These are phyloP conservation scores for Aythya fuligula DNA, from an alignment of 2,797 vertebrate genomes.

Conservation along the genomic window DNA sequence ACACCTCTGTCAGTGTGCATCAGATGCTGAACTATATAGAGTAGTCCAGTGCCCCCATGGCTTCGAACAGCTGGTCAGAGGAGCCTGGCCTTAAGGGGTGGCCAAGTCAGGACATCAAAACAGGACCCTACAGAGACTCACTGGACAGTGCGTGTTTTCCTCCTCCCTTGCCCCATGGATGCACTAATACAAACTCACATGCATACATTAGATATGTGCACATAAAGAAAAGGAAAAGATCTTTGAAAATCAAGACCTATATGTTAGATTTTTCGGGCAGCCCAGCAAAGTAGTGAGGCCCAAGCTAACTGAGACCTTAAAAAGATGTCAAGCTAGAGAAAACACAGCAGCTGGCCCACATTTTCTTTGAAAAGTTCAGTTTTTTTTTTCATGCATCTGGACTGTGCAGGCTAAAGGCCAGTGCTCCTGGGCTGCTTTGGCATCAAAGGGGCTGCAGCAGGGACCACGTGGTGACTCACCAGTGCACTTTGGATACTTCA, in stretches of 20 bases:
- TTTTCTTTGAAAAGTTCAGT: background rate
- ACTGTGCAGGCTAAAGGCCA: background rate
- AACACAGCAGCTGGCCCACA: background rate
- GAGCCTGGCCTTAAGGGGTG: background rate
- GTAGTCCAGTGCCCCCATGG: background rate
- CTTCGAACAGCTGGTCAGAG: background rate
- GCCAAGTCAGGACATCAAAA: background rate
- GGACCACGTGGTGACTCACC: background rate
- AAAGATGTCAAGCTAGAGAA: background rate
- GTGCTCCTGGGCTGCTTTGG: background rate
- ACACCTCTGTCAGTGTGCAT: background rate
- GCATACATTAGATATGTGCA: background rate
- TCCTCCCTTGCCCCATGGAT: background rate
- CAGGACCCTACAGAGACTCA: background rate
- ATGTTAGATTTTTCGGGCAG: background rate
- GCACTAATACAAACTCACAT: background rate
- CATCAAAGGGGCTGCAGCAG: background rate
- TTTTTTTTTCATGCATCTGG: background rate
- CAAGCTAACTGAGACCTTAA: background rate
- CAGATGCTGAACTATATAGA: background rate
- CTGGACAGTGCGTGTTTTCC: background rate
- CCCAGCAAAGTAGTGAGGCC: background rate
- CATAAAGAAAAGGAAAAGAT: no score
- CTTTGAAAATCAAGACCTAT: background rate
- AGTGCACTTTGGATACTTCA: background rate